phyloP scores from a whole-genome alignment of 2,888 invertebrate species.

The Perithous albicinctus region DNA sequence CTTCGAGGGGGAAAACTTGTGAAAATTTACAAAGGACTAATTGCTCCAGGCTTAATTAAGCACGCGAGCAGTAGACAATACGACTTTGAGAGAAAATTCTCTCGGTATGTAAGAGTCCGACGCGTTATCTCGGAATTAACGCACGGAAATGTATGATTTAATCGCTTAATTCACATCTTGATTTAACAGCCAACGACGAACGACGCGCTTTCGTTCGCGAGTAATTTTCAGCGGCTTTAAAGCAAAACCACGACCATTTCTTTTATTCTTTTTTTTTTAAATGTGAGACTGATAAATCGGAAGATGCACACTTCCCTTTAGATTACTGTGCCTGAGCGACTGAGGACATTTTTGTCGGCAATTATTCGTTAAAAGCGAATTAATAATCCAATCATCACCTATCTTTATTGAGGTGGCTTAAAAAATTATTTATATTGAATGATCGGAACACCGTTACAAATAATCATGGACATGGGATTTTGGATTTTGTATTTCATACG shows the following conservation, averaged over 20 bases:
- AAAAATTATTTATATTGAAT: no score
- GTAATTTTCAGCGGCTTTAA: neutral
- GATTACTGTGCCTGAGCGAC: neutral
- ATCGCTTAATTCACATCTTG: neutral
- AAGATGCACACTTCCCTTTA: neutral
- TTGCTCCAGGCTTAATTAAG: constrained; percentile 22
- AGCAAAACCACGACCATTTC: neutral
- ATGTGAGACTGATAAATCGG: constrained; percentile 49
- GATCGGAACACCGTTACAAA: no score
- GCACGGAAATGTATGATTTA: neutral
- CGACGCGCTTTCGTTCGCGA: neutral
- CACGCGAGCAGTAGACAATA: constrained; percentile 5
- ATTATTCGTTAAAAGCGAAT: neutral
- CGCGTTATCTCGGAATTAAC: neutral
- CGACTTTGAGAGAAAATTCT: neutral
- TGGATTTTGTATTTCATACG: neutral
- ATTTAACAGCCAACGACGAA: neutral
- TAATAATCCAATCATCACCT: neutral
- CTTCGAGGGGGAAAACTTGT: neutral
- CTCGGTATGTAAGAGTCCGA: neutral
- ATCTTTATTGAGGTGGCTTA: neutral
- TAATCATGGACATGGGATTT: neutral
- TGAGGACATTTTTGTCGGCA: neutral
- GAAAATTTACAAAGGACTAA: constrained; percentile 37
- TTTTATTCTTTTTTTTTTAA: neutral